A percentile compares a stretch with the other conserved stretches of the same genome.
These are phyloP conservation scores for Onychomys torridus DNA, from an alignment of 2,797 vertebrate genomes.

Conservation along the genomic window DNA sequence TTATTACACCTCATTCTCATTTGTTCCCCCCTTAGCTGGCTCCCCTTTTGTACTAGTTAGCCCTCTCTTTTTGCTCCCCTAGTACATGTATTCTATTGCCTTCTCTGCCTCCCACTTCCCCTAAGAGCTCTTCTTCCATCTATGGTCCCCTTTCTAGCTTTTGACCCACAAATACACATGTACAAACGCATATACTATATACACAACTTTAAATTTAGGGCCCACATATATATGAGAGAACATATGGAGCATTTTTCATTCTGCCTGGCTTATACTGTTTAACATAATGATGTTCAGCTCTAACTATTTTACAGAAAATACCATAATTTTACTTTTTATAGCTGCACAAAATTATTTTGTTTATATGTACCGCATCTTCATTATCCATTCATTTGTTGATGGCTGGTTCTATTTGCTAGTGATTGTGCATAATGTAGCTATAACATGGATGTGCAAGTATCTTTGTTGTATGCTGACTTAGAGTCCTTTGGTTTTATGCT, in stretches of 20 bases:
- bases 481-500: neutral
- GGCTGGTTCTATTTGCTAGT: neutral
- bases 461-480: neutral
- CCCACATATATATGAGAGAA: neutral
- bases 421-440: neutral
- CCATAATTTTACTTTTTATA: neutral
- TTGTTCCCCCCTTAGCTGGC: neutral
- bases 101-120: neutral
- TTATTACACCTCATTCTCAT: neutral
- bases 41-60: neutral
- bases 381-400: neutral
- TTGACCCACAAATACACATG: neutral
- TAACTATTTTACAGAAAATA: neutral
- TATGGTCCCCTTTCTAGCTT: neutral
- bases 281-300: neutral
- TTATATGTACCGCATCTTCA: neutral
- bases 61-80: neutral
- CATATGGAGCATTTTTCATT: neutral
- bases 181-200: neutral
- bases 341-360: neutral
- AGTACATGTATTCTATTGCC: neutral
- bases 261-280: neutral
- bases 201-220: neutral
- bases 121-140: neutral
- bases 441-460: neutral